Evolutionary conservation across 2,113 vertebrate genomes (phyloP).

Genomic region (Eidolon helvum): DNA sequence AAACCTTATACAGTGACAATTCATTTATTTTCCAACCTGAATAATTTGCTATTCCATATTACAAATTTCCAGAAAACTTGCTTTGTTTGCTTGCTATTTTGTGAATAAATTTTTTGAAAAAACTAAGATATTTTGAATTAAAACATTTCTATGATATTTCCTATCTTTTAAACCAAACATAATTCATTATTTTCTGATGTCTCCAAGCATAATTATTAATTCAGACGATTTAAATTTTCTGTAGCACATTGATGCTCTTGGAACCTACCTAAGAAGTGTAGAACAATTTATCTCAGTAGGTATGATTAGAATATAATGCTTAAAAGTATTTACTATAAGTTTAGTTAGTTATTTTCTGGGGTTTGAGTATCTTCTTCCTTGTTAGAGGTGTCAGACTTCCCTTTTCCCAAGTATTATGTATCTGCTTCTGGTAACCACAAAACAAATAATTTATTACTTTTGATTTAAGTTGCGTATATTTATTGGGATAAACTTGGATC

Average conservation of each 20-base stretch:
- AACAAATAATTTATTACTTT: not conserved
- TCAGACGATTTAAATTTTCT: not conserved
- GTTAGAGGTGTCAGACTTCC: not conserved
- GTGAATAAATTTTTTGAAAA: not conserved
- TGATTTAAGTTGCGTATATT: not conserved
- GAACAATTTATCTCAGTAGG: not conserved
- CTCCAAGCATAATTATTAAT: not conserved
- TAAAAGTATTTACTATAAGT: not conserved
- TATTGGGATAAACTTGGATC: not conserved
- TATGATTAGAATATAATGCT: not conserved
- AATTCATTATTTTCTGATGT: not conserved
- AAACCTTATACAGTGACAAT: not conserved
- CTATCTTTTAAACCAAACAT: not conserved
- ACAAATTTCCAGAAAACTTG: not conserved
- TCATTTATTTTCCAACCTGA: not conserved
- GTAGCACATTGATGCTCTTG: not conserved
- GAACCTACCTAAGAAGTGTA: not conserved
- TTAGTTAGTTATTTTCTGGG: not conserved
- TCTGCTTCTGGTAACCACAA: not conserved
- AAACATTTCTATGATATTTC: not conserved
- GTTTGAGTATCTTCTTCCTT: not conserved
- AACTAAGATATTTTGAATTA: not conserved
- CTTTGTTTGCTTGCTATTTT: conserved; percentile 2
- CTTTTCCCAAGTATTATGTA: not conserved
- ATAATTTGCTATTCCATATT: not conserved